Evolutionary conservation across 2,113 vertebrate species (phyloP), one percentile per base, ranked within the genome.

Genomic region (Buteo buteo): DNA sequence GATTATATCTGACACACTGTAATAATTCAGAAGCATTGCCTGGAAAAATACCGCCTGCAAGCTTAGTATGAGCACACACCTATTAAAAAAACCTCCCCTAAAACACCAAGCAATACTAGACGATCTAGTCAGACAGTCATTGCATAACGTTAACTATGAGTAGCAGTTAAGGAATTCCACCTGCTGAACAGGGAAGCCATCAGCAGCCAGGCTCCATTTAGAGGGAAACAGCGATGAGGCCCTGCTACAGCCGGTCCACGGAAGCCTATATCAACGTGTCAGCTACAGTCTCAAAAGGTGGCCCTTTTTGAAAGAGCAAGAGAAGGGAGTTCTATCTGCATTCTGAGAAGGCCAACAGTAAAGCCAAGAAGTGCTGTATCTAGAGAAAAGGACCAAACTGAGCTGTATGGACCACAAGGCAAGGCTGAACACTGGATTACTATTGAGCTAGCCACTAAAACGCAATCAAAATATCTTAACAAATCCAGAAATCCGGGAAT

Each of bases 251-350:
- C 13, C 42, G 29, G 5, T 2, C 76, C 42, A 5, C 0, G 9
- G 26, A 4, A 32, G 22, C 74, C n/a, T 44, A 0, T 1, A 12
- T 8, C 28, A 18, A 2, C 0, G 0, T 7, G 16, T 13, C 79
- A 55, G 42, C 57, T 26, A 11, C 1, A 19, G 31, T 4, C 55
- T 70, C 74, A 10, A 11, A 40, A 72, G 16, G 16, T 9, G 25
- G 14, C 16, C 38, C 5, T 34, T 85, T 24, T 16, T 19, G 5
- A 10, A 36, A 6, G 10, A 42, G 38, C 3, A 4, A 47, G 32
- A 34, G 20, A 47, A 81, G 15, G 34, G 45, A 70, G 36, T 42
- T 88, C 49, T 24, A 19, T 29, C 76, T 50, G 10, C 36, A 22
- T 9, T n/a, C 76, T 4, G 16, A 70, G 38, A 45, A 57, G 31